Conservation (phyloP, 1,140 invertebrate species). For the Lysiphlebus fabarum region DNA sequence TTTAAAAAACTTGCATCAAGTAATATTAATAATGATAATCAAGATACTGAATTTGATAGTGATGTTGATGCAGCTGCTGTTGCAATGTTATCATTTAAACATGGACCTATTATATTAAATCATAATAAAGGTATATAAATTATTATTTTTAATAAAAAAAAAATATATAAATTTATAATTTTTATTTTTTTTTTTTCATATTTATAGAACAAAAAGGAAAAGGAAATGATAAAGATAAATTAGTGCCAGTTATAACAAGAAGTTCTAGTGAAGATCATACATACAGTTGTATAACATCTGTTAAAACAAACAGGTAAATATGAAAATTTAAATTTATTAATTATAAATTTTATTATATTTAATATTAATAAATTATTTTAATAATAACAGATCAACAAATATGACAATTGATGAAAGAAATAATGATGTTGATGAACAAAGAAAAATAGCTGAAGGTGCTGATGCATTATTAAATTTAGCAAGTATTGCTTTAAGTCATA, state of each 20-base stretch:
- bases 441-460: constrained; percentile 74
- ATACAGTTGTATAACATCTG: constrained; percentile 59
- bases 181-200: constrained; percentile 10
- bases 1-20: constrained; percentile 65
- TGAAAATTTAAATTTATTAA: constrained; percentile 8
- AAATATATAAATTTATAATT: constrained; percentile 7
- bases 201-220: constrained; percentile 47
- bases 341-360: neutral
- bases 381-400: constrained; percentile 38
- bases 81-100: constrained; percentile 77
- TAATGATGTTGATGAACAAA: constrained; percentile 67
- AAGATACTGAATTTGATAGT: constrained; percentile 59
- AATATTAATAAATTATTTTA: constrained; percentile 11
- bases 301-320: constrained; percentile 47
- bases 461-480: constrained; percentile 75
- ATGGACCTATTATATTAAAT: constrained; percentile 60
- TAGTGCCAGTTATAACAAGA: constrained; percentile 65
- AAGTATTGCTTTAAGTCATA: constrained; percentile 53
- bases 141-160: constrained; percentile 22
- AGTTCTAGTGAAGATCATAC: constrained; percentile 79
- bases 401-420: constrained; percentile 33
- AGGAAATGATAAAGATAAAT: constrained; percentile 40
- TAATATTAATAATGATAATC: constrained; percentile 45
- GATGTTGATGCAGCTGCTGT: constrained; percentile 77
- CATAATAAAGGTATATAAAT: constrained; percentile 52